Percentiles rank a stretch among this genome's conserved stretches.
Evolutionary conservation across 2,797 vertebrate genomes (phyloP).

Genomic region (Coluber constrictor): DNA sequence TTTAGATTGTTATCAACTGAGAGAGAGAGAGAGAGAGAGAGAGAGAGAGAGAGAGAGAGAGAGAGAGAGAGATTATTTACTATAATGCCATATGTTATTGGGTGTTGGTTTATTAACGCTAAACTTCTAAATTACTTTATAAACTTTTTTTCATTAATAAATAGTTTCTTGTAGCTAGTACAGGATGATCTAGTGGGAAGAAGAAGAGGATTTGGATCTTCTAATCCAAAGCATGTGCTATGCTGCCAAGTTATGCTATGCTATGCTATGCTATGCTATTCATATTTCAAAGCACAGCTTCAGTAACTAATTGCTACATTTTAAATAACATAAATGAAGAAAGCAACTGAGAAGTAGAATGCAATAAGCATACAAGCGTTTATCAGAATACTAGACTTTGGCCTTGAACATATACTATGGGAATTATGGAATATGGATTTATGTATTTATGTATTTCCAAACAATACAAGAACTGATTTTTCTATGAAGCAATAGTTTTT

Average conservation of each 20-base stretch:
- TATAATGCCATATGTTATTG: not conserved
- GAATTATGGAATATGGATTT: not conserved
- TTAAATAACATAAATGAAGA: not conserved
- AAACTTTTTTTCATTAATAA: not conserved
- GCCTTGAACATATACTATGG: not conserved
- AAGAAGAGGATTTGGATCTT: not conserved
- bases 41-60: not conserved
- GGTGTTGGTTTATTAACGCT: not conserved
- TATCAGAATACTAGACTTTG: not conserved
- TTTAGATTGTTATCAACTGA: slow-evolving; percentile 15
- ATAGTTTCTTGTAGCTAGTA: not conserved
- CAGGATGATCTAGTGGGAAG: not conserved
- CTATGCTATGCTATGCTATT: not conserved
- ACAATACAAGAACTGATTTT: not conserved
- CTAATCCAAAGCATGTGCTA: not conserved
- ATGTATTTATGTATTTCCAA: not conserved
- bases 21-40: not conserved
- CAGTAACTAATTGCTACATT: not conserved
- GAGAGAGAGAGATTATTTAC: not conserved
- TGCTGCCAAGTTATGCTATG: not conserved
- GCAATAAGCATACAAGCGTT: not conserved
- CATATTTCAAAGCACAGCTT: not conserved
- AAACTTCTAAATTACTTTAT: not conserved
- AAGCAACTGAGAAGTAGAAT: not conserved
- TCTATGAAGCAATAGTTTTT: not conserved